These are phyloP conservation scores for Samia ricini DNA, from an alignment of 1,140 invertebrate genomes.

Conservation along the genomic window DNA sequence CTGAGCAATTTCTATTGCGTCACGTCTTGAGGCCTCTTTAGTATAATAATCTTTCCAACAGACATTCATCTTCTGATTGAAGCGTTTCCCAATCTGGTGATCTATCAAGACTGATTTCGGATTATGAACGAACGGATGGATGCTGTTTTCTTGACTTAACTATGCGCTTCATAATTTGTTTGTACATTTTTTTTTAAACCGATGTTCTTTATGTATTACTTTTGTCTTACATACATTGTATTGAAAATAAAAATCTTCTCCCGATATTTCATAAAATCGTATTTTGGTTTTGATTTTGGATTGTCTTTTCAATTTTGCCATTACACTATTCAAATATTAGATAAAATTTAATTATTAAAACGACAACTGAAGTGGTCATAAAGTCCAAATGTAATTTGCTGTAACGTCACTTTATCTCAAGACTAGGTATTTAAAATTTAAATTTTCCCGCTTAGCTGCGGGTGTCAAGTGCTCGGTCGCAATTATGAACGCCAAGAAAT, in stretches of 20 bases:
- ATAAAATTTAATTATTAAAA: background rate
- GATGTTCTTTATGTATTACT: no score
- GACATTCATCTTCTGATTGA: background rate
- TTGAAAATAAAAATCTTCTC: no score
- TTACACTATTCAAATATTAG: no score
- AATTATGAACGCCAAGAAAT: slow-evolving; percentile 37
- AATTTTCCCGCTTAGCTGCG: slow-evolving; percentile 23
- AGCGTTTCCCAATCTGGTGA: background rate
- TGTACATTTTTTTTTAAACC: no score
- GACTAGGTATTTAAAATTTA: slow-evolving; percentile 25
- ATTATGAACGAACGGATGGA: background rate
- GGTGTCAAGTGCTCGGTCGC: slow-evolving; percentile 14
- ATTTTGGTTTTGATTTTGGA: no score
- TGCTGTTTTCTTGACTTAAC: background rate
- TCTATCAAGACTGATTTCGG: background rate
- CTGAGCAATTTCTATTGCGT: background rate
- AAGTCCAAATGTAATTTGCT: background rate
- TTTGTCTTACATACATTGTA: no score
- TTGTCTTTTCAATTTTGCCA: no score
- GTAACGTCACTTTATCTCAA: background rate
- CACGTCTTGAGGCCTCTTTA: background rate
- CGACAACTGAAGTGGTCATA: background rate
- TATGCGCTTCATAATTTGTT: no score
- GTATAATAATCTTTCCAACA: background rate
- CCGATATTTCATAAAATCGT: no score